Evolutionary conservation across 1,140 invertebrate species (phyloP).

Genomic region (Calosoma granatense): DNA sequence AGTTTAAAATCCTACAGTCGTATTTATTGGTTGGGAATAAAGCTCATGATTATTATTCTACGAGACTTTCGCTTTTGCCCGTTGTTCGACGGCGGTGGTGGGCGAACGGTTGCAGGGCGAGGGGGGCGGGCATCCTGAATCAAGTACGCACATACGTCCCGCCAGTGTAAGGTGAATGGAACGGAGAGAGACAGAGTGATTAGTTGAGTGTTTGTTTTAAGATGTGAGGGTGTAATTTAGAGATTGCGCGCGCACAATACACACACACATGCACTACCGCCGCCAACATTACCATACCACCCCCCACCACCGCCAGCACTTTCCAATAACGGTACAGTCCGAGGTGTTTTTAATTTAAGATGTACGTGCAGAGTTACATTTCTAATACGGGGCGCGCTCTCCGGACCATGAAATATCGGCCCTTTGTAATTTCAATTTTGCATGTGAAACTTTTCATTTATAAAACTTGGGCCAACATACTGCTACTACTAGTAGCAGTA

Average conservation of each 20-base stretch:
- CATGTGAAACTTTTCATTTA: not conserved
- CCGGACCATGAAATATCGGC: constrained; percentile 17
- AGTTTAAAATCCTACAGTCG: constrained; percentile 32
- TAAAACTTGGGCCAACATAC: not conserved
- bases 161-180: constrained; percentile 7
- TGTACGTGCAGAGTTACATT: constrained; percentile 18
- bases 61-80: constrained; percentile 27
- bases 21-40: constrained; percentile 31
- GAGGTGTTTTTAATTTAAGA: constrained; percentile 24
- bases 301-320: constrained; percentile 9
- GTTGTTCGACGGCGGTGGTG: not conserved
- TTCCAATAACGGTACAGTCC: constrained; percentile 20
- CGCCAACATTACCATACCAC: no score
- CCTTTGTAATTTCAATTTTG: constrained; percentile 5
- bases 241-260: constrained; percentile 15
- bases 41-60: constrained; percentile 28
- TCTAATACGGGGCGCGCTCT: constrained; percentile 11
- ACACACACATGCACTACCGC: not conserved
- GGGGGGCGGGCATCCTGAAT: constrained; percentile 8
- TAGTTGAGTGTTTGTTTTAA: constrained; percentile 17
- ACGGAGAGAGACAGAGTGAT: not conserved
- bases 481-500: no score
- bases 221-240: constrained; percentile 18
- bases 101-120: constrained; percentile 9
- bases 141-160: no score